Evolutionary conservation across 2,113 vertebrate species (phyloP).

Genomic region (Bagarius yarrelli): DNA sequence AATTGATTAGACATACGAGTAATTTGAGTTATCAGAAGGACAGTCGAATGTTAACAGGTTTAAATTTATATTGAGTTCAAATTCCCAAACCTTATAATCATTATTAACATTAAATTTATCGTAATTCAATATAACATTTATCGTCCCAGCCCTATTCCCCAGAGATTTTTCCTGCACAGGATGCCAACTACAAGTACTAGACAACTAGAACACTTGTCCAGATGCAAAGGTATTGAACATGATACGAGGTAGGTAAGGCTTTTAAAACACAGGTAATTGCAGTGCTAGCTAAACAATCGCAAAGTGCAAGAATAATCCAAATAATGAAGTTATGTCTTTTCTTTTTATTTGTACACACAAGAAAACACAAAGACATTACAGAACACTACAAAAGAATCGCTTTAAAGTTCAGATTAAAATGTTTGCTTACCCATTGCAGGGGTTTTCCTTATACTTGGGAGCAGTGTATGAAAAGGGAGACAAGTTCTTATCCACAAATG

Average conservation of each 20-base stretch:
- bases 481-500: constrained; percentile 95
- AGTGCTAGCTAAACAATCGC: not conserved
- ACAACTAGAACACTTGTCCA: not conserved
- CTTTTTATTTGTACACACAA: not conserved
- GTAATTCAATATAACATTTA: too few species aligned
- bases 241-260: not conserved
- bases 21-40: too few species aligned
- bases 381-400: not conserved
- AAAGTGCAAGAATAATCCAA: not conserved
- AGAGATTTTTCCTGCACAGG: too few species aligned
- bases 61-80: too few species aligned
- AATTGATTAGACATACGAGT: too few species aligned
- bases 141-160: too few species aligned
- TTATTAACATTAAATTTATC: too few species aligned
- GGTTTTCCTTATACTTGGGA: constrained; percentile 89
- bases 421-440: constrained; percentile 87
- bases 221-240: not conserved
- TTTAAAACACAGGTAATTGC: not conserved
- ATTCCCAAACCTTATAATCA: too few species aligned
- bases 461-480: constrained; percentile 96
- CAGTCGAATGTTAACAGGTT: too few species aligned
- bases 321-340: not conserved
- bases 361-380: not conserved
- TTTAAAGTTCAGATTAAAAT: not conserved
- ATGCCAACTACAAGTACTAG: not conserved